Conservation (phyloP, 2,888 invertebrate genomes). For the Polyommatus icarus region DNA sequence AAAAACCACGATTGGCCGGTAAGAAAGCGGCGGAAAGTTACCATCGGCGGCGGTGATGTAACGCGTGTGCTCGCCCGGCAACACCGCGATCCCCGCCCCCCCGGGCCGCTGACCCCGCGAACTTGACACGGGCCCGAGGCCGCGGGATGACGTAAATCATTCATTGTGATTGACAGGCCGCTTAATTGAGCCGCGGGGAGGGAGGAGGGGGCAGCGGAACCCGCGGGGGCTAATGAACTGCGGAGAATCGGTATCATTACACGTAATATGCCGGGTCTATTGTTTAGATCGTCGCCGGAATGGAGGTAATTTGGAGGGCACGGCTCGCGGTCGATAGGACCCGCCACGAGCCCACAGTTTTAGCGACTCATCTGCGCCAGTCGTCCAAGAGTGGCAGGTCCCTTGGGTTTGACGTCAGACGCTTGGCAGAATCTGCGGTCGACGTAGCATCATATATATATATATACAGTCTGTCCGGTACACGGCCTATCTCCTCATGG, state of each 20-base stretch:
- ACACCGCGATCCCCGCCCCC: not conserved
- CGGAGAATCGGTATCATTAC: slow-evolving; percentile 46
- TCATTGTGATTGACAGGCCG: slow-evolving; percentile 52
- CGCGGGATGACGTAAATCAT: slow-evolving; percentile 47
- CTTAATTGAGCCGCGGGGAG: slow-evolving; percentile 45
- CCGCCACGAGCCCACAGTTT: not conserved
- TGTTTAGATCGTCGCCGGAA: slow-evolving; percentile 35
- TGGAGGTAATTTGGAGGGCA: slow-evolving; percentile 8
- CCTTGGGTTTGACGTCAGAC: not conserved
- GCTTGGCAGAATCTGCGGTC: not conserved
- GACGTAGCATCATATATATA: not conserved
- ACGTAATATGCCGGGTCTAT: slow-evolving; percentile 40
- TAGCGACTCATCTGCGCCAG: not conserved
- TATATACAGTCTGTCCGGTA: not conserved
- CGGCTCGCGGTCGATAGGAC: slow-evolving; percentile 4
- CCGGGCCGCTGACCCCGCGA: slow-evolving; percentile 47
- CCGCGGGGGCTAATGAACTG: slow-evolving; percentile 45
- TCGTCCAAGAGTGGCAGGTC: not conserved
- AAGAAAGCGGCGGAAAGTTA: slow-evolving; percentile 41
- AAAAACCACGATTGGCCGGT: not conserved
- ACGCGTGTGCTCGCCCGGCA: slow-evolving; percentile 29
- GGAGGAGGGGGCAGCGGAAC: slow-evolving; percentile 38
- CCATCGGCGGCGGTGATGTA: slow-evolving; percentile 38
- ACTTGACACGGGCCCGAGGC: slow-evolving; percentile 55
- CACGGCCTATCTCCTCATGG: no score